Base-by-base conservation (phyloP, 35 echinoderm and acorn worm species). In the Apostichopus parvimensis region DNA sequence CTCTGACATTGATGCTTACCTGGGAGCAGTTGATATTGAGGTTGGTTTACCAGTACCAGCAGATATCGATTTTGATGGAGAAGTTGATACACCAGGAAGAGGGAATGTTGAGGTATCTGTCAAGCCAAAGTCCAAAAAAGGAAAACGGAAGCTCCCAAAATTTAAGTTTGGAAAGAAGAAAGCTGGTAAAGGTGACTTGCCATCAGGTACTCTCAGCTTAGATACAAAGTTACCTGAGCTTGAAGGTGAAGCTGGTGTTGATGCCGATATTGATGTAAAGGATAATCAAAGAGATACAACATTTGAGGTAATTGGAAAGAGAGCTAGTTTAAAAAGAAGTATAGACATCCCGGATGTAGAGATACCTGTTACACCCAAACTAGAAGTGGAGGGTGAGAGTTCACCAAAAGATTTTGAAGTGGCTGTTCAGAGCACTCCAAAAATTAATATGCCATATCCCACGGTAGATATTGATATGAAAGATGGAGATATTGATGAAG, bases 1-100 rank as follows among this genome's bases (percentile, higher is more conserved):
- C 61, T 88, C 86, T 75, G 86, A 88, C 52, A 88, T 88, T 26
- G 86, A 88, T 72, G 86, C 86, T 17, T 88, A 72, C 21, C 64
- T 34, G 17, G 62, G 86, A 8, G 86, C 20, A 17, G 57, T 23
- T 71, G 61, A 60, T 72, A 62, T 59, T 73, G 71, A 73, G 0
- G 54, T 84, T n/a, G 55, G 17, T 6, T 84, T 84, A 61, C 55
- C 55, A 4, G 17, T 59, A 84, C 17, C 55, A 58, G 24, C 28
- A n/a, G 79, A 82, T 82, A 57, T 57, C 21, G 55, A 57, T 18
- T 53, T 82, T 82, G 79, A 82, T 82, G 79, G 22, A 54, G 28
- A 18, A 34, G 79, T 18, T 54, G 55, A 82, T 25, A 53, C 55
- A 53, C 6, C 17, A 73, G 71, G 71, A 22, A 82, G 5, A 82